Evolutionary conservation across 2,888 invertebrate species (phyloP), one percentile per base, ranked within the genome.

Genomic region (Antitype chi): DNA sequence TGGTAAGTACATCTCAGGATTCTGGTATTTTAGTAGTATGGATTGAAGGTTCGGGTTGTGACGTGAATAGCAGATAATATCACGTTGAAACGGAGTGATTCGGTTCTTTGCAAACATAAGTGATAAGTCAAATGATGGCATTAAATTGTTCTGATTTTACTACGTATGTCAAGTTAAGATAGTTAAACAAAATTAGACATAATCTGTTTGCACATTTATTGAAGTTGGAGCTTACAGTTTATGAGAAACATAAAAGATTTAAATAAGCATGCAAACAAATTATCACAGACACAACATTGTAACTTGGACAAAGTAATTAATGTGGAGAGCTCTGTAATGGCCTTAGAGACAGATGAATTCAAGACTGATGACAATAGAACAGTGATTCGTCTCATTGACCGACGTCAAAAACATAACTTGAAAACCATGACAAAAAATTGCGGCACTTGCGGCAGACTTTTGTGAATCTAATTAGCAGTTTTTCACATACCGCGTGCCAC

Each of bases 51-150:
- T 43, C 0, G 9, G 13, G 43, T 47, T 47, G 43, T 9, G 9
- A 43, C 11, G 0, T 47, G 11, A 47, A 47, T 47, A 47, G 43
- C 43, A 47, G 43, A 47, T 47, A 47, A 47, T 47, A 47, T 49
- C 38, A 59, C 20, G 11, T n/a, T 20, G n/a, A n/a, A 43, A 25
- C 13, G 0, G 8, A 43, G 15, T 76, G 59, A 52, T 23, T 20
- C 11, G 23, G 23, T 43, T 23, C 4, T 43, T 76, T 59, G 6
- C 38, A 59, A 68, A 59, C 15, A 92, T 82, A 55, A 63, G 71
- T 77, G 6, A 15, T 49, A 66, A 5, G 5, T 15, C 1, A 15
- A n/a, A 38, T 59, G 20, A 28, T 52, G 20, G 9, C 6, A 49
- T 66, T 57, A 0, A 47, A 53, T 32, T 63, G 11, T 32, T 47